Evolutionary conservation across 2,888 invertebrate species (phyloP).

Genomic region (Atethmia centrago): DNA sequence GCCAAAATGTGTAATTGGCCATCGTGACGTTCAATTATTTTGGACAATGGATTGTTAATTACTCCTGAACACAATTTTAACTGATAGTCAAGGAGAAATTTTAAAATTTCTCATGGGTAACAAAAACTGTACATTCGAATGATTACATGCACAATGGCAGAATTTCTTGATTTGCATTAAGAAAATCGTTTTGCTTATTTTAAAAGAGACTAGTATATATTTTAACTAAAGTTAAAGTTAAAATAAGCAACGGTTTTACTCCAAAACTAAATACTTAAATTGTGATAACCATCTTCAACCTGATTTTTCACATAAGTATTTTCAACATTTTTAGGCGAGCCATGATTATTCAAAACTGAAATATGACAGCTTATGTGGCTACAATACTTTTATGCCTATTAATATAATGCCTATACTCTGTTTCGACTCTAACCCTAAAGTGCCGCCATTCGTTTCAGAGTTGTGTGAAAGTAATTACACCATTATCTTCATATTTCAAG

Average conservation of each 20-base stretch:
- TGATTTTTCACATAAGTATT: neutral
- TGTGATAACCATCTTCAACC: neutral
- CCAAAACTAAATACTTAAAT: neutral
- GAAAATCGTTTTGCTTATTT: neutral
- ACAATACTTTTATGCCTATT: neutral
- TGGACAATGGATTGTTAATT: slow-evolving; percentile 5
- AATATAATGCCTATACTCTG: neutral
- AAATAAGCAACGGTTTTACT: neutral
- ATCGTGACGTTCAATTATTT: slow-evolving; percentile 29
- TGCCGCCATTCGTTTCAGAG: slow-evolving; percentile 33
- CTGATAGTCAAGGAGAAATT: neutral
- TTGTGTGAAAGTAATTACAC: slow-evolving; percentile 50
- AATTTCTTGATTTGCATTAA: neutral
- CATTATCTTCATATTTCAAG: slow-evolving; percentile 44
- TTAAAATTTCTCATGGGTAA: neutral
- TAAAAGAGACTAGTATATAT: no score
- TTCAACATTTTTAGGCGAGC: neutral
- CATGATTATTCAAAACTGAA: slow-evolving; percentile 14
- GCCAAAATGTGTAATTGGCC: slow-evolving; percentile 28
- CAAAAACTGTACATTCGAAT: neutral
- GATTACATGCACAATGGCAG: neutral
- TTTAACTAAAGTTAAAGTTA: neutral
- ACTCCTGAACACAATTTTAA: neutral
- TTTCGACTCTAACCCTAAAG: slow-evolving; percentile 14
- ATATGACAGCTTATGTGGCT: neutral